Percentiles rank a stretch among this genome's conserved stretches.
phyloP scores from a whole-genome alignment of 2,888 invertebrate species.

The Toxonevra muliebris region DNA sequence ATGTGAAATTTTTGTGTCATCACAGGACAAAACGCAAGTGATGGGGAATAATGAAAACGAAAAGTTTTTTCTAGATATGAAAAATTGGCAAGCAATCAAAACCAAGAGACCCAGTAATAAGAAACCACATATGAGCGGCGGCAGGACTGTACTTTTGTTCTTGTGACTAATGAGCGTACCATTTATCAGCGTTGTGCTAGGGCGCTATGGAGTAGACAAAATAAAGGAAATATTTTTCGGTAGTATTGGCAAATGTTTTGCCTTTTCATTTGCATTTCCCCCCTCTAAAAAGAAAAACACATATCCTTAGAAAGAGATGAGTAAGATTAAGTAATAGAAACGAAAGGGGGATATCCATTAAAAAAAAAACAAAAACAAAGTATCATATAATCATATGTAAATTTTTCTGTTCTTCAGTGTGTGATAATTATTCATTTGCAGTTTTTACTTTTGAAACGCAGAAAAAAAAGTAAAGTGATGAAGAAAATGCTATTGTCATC shows the following conservation, averaged over 20 bases:
- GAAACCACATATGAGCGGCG: neutral
- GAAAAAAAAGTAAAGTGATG: neutral
- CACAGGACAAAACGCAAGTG: constrained; percentile 3
- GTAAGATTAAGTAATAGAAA: too few relatives aligned
- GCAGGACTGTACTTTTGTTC: neutral
- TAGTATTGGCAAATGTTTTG: too few relatives aligned
- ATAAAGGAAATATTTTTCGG: too few relatives aligned
- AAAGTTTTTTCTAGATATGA: constrained; percentile 11
- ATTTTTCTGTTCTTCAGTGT: constrained; percentile 10
- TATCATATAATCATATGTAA: too few relatives aligned
- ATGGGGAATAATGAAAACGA: neutral
- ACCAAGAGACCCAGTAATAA: constrained; percentile 10
- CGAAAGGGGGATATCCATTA: too few relatives aligned
- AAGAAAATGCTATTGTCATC: constrained; percentile 26
- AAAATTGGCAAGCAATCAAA: constrained; percentile 39
- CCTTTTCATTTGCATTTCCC: too few relatives aligned
- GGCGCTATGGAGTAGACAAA: neutral
- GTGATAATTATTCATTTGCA: constrained; percentile 31
- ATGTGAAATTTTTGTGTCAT: constrained; percentile 18
- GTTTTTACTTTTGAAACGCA: constrained; percentile 19
- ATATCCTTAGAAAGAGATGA: too few relatives aligned
- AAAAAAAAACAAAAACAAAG: too few relatives aligned
- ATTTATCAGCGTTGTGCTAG: constrained; percentile 32
- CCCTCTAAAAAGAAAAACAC: too few relatives aligned
- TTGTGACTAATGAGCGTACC: constrained; percentile 35